These are phyloP conservation scores for Heterotilapia buettikoferi DNA, from an alignment of 2,113 vertebrate species.

Conservation along the genomic window DNA sequence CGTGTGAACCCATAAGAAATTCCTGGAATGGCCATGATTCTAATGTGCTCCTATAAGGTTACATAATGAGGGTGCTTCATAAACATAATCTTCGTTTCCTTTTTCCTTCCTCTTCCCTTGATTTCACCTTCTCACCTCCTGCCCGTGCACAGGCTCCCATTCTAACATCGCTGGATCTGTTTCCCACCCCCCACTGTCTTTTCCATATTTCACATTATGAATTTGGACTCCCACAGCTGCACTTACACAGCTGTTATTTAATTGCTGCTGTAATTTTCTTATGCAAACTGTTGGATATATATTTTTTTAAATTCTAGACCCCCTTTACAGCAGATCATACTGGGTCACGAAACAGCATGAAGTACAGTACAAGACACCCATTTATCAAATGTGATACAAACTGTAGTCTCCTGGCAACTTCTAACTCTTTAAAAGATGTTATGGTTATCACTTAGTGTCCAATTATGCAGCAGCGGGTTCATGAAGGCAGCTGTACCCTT, in stretches of 20 bases:
- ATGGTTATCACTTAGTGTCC: background rate
- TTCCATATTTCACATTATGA: conserved; percentile 2
- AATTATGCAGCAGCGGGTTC: background rate
- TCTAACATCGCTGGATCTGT: background rate
- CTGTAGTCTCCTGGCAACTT: background rate
- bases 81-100: conserved; percentile 56
- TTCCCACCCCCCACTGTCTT: background rate
- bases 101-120: conserved; percentile 19
- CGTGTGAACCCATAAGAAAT: conserved; percentile 31
- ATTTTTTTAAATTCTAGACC: background rate
- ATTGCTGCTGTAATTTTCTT: conserved; percentile 19
- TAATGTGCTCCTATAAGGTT: conserved; percentile 49
- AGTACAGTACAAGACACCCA: background rate
- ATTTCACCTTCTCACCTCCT: conserved; percentile 17
- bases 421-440: background rate
- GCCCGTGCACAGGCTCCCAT: background rate
- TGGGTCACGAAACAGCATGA: background rate
- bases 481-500: background rate
- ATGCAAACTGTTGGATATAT: background rate
- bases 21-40: conserved; percentile 41
- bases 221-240: conserved; percentile 2
- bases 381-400: background rate
- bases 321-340: background rate
- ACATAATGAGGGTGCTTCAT: conserved; percentile 54
- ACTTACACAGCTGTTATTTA: conserved; percentile 38